Conservation (phyloP, 1,140 invertebrate genomes). For the Armadillidium nasatum region DNA sequence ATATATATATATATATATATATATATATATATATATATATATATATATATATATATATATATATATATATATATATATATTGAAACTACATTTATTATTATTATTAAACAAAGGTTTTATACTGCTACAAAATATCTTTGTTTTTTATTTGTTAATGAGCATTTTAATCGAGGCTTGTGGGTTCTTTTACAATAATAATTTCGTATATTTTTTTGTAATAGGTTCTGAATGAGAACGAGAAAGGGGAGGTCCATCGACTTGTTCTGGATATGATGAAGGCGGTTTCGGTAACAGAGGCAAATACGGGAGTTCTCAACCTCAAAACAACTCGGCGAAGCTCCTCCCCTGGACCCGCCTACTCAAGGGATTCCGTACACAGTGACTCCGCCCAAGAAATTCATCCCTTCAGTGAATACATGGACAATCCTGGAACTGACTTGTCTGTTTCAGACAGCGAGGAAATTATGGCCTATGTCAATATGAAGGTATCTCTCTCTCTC, state of each 20-base stretch:
- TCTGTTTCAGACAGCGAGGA: constrained; percentile 44
- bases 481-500: constrained; percentile 34
- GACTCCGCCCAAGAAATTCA: constrained; percentile 34
- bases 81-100: too few relatives aligned
- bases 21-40: too few relatives aligned
- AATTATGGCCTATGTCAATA: constrained; percentile 44
- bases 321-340: constrained; percentile 31
- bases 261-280: constrained; percentile 45
- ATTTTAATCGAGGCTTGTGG: too few relatives aligned
- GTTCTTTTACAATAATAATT: too few relatives aligned
- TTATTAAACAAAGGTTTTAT: too few relatives aligned
- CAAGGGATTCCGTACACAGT: constrained; percentile 4
- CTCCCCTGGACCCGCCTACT: constrained; percentile 8
- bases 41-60: too few relatives aligned
- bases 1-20: too few relatives aligned
- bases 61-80: too few relatives aligned
- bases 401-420: constrained; percentile 44
- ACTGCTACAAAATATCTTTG: too few relatives aligned
- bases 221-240: constrained; percentile 41
- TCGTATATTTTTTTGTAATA: constrained; percentile 4
- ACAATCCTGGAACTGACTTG: constrained; percentile 40
- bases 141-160: too few relatives aligned
- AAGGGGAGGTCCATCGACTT: constrained; percentile 41
- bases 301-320: constrained; percentile 42
- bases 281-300: constrained; percentile 43